Evolutionary conservation across 2,113 vertebrate species (phyloP).

Genomic region (Physeter macrocephalus): DNA sequence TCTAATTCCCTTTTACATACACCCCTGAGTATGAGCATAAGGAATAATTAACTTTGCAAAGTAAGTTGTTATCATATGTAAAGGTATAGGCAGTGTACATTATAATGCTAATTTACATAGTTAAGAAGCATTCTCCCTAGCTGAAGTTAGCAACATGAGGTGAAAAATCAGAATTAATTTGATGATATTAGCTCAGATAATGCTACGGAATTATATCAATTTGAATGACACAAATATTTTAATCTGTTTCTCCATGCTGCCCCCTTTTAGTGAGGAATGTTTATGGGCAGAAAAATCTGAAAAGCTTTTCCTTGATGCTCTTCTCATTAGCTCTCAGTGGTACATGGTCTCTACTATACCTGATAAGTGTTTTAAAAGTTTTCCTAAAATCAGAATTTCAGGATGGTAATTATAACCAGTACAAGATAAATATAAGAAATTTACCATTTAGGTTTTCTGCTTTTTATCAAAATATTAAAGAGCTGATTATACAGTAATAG

Average conservation of each 20-base stretch:
- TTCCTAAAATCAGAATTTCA: background rate
- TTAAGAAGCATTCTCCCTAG: background rate
- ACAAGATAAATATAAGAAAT: background rate
- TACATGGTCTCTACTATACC: background rate
- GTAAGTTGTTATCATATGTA: background rate
- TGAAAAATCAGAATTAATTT: slow-evolving; percentile 24
- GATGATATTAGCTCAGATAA: background rate
- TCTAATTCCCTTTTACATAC: background rate
- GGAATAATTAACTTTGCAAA: background rate
- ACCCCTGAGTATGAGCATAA: background rate
- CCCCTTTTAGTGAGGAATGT: background rate
- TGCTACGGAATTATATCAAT: background rate
- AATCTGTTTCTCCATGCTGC: background rate
- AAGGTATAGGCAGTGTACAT: background rate
- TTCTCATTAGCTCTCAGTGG: background rate
- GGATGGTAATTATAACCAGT: no score
- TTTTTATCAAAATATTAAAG: slow-evolving; percentile 14
- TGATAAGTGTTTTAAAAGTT: background rate
- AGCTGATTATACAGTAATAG: background rate
- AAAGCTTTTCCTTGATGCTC: background rate
- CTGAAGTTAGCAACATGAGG: background rate
- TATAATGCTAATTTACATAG: background rate
- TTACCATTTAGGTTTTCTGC: background rate
- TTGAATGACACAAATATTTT: background rate
- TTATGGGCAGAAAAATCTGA: background rate